Evolutionary conservation across 1,140 invertebrate species (phyloP), one percentile per base, ranked within the genome.

Genomic region (Glomeris maerens): DNA sequence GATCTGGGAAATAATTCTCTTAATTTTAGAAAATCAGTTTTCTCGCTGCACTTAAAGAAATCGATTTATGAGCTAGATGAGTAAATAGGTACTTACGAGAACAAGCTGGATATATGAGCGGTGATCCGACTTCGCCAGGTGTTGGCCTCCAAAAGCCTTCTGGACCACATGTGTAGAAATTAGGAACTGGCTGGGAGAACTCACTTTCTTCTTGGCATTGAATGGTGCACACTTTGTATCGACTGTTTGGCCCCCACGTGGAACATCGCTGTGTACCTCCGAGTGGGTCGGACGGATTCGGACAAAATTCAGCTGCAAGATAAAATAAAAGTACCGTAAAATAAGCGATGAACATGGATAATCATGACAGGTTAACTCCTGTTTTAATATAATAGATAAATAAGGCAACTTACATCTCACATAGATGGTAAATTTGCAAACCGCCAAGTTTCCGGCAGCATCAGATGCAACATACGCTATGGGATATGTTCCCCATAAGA

Each of bases 71-170:
- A 51, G 21, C 40, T 14, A 10, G 45, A 17, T 27, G 49, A 17
- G 29, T n/a, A n/a, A n/a, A n/a, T n/a, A n/a, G n/a, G 29, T 49
- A 66, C 72, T 74, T 77, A 84, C 83, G 74, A 59, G 87, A 88
- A 64, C 89, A 94, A 58, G 88, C 84, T 29, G 90, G 89, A 64
- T 92, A 94, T 2, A 90, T 70, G 52, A 92, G 65, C 13, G 85
- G 84, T 54, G 83, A 69, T 26, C 69, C 74, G 7, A 87, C 84
- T 61, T 87, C 76, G 22, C 68, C 73, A 1, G 84, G 89, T n/a
- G n/a, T n/a, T 22, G 92, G 92, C 55, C 88, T 73, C 91, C 91
- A 96, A 66, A 91, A 91, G 29, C 91, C 91, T 77, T 96, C 91
- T 48, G 86, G 87, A 14, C 89, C 91, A 64, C 92, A 96, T 3